Evolutionary conservation across 2,113 vertebrate species (phyloP).

Genomic region (Antigone vipio): DNA sequence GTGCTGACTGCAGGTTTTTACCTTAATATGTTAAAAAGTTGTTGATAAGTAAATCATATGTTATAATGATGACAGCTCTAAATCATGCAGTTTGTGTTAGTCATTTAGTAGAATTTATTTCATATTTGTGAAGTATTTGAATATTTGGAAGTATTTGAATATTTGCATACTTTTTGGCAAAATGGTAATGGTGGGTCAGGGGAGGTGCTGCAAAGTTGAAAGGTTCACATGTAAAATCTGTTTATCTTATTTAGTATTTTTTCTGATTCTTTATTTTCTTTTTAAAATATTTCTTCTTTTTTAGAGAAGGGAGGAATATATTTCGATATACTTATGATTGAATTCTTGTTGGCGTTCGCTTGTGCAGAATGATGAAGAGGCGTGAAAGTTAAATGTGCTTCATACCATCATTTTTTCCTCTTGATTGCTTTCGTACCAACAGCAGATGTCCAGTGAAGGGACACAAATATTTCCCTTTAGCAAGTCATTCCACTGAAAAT

Average conservation of each 20-base stretch:
- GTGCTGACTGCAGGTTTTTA: background rate
- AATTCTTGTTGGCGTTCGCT: constrained; percentile 36
- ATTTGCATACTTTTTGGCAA: background rate
- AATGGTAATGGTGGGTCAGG: background rate
- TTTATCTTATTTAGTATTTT: background rate
- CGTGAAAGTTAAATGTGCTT: constrained; percentile 67
- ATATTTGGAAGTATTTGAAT: background rate
- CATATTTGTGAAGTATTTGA: background rate
- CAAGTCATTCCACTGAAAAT: constrained; percentile 73
- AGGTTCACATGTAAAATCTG: background rate
- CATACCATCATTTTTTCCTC: constrained; percentile 60
- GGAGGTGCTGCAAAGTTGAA: background rate
- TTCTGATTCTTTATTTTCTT: background rate
- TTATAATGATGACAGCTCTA: background rate
- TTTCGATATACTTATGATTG: constrained; percentile 14
- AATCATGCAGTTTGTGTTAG: background rate
- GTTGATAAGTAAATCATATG: background rate
- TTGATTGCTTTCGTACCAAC: constrained; percentile 64
- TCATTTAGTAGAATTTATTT: background rate
- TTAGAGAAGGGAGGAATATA: background rate
- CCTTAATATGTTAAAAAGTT: background rate
- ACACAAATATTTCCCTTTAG: constrained; percentile 70
- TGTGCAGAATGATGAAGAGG: constrained; percentile 62
- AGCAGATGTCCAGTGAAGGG: constrained; percentile 70
- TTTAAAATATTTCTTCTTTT: background rate